Evolutionary conservation across 2,888 invertebrate genomes (phyloP).

Genomic region (Cantharis lateralis): DNA sequence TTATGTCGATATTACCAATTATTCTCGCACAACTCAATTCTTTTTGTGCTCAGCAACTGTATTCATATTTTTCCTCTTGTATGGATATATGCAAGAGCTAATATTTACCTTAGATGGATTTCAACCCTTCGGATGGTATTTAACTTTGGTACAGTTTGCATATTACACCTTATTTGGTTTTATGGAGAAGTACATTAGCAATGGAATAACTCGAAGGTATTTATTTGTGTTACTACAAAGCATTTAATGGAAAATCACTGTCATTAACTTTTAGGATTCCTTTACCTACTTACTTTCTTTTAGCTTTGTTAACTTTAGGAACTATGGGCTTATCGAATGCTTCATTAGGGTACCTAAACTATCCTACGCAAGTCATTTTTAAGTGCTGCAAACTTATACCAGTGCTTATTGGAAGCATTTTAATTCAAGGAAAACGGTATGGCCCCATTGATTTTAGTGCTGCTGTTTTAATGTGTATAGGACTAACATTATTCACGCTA

Average conservation of each 20-base stretch:
- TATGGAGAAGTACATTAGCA: constrained; percentile 68
- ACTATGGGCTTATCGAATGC: constrained; percentile 97
- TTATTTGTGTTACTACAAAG: neutral
- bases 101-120: constrained; percentile 91
- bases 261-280: constrained; percentile 74
- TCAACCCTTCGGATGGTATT: constrained; percentile 87
- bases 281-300: constrained; percentile 73
- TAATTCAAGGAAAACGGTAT: constrained; percentile 89
- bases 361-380: constrained; percentile 96
- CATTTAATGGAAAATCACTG: neutral
- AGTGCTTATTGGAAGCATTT: constrained; percentile 89
- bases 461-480: constrained; percentile 84
- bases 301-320: constrained; percentile 87
- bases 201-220: constrained; percentile 28
- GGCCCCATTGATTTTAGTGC: constrained; percentile 82
- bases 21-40: constrained; percentile 72
- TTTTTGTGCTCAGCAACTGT: constrained; percentile 76
- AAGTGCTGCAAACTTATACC: constrained; percentile 98
- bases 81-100: constrained; percentile 90
- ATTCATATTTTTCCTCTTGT: constrained; percentile 85
- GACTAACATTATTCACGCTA: constrained; percentile 88
- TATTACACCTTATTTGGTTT: constrained; percentile 83
- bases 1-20: constrained; percentile 73
- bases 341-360: constrained; percentile 92
- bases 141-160: constrained; percentile 89